phyloP scores from a whole-genome alignment of 2,888 invertebrate genomes.

The Hydraecia micacea region DNA sequence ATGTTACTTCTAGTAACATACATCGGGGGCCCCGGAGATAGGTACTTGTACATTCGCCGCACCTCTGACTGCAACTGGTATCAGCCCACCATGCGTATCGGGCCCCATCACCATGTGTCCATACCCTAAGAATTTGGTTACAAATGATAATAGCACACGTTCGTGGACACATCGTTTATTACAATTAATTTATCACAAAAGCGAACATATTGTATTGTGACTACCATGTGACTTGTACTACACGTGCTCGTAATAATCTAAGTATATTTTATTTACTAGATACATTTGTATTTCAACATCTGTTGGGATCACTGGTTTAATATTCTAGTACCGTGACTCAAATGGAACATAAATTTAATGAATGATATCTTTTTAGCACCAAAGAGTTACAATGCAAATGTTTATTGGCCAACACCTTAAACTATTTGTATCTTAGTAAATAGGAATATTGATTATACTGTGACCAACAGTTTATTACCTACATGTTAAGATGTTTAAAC shows the following conservation, averaged over 20 bases:
- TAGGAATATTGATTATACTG: not conserved
- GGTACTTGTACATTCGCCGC: not conserved
- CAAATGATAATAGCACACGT: slow-evolving; percentile 25
- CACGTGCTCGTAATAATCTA: slow-evolving; percentile 8
- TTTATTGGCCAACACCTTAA: not conserved
- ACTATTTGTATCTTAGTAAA: not conserved
- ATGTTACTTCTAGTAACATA: too few relatives aligned
- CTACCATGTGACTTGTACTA: not conserved
- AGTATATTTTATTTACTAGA: not conserved
- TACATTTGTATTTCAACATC: not conserved
- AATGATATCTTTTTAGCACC: not conserved
- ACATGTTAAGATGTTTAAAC: too few relatives aligned
- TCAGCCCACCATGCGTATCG: not conserved
- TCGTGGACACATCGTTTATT: slow-evolving; percentile 26
- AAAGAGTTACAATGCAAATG: not conserved
- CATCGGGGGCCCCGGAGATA: too few relatives aligned
- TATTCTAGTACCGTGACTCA: not conserved
- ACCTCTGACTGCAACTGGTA: not conserved
- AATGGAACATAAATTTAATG: slow-evolving; percentile 10
- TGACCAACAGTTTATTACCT: too few relatives aligned
- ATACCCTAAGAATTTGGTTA: slow-evolving; percentile 17
- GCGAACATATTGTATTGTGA: not conserved
- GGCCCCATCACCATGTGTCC: not conserved
- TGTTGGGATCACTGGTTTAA: not conserved
- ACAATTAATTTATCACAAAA: slow-evolving; percentile 38